Evolutionary conservation across 1,140 invertebrate genomes (phyloP), one percentile per base, ranked within the genome.

Genomic region (Melanaphis sacchari): DNA sequence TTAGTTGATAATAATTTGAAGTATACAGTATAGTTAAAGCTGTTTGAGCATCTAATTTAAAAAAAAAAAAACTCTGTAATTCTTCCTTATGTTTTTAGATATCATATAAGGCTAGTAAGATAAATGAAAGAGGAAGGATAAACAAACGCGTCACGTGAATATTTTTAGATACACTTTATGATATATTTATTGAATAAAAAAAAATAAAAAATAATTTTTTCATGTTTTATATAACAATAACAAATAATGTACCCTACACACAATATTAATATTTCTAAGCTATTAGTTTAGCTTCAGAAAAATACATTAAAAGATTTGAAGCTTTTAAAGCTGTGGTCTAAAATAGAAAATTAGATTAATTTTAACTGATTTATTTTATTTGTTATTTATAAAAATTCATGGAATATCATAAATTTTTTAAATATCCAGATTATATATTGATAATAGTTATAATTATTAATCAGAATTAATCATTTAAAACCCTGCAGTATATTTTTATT

Each of bases 121-220:
- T 40, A 11, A 41, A 85, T 31, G n/a, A 26, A 85, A 31, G 26
- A 43, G 11, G 15, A 31, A 43, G 1, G 40, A 41, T 24, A 26
- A 41, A 41, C 11, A 85, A 85, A n/a, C 5, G 40, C n/a, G 31
- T n/a, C 31, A 76, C 15, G 11, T 43, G 11, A 43, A 85, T 31
- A 22, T 41, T 84, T 84, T 84, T 40, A 4, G 40, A 41, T 31
- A 26, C 40, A 41, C 82, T 11, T 41, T 9, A 4, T 40, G 18
- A 41, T 31, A 43, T 26, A 21, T 85, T 85, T 85, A 85, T 43
- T n/a, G 15, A 43, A 85, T 5, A 4, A 85, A 85, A 85, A 9
- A 85, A 84, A 84, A 41, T 21, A 84, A 85, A 85, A n/a, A 15
- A 43, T 43, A 85, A 85, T 85, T 85, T 41, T 41, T 21, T 85